Base-by-base conservation (phyloP, 2,797 vertebrate species). In the Peromyscus aztecus region DNA sequence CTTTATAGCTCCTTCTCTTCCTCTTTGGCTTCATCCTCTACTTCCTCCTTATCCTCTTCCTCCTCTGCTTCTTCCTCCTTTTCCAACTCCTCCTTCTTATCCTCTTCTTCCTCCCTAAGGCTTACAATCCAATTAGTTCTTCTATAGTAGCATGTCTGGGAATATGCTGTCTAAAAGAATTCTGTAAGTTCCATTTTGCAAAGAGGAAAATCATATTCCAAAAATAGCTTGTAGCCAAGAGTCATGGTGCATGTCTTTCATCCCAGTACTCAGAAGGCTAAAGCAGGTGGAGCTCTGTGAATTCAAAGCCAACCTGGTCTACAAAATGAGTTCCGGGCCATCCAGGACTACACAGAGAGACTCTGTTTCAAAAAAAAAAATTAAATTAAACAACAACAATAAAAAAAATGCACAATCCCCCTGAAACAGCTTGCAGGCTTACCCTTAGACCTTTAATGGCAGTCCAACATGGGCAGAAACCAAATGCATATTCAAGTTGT, bases 11-110 rank as follows among this genome's bases (percentile, higher is more conserved):
- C 40, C 4, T 23, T 23, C 13, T 16, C 4, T 13, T 4, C 49
- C 24, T 57, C 23, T 23, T 14, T 1, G 6, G n/a, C 27, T 1
- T 34, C 24, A 3, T 16, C 49, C 0, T 40, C 16, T 4, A 55
- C 21, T 8, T 40, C 10, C 4, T 80, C 76, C 24, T 52, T 11
- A 29, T 55, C 10, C 6, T 52, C 7, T 6, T 80, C 10, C 29
- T 29, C 6, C 13, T 46, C 37, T 61, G 59, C 23, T 43, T 12
- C 21, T 12, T 59, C 4, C 14, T 17, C 11, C 2, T 57, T 12
- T 4, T 6, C 12, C 21, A 23, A 29, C 9, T 8, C 19, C 27
- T 80, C 5, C 6, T 52, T 6, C 2, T n/a, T 5, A 16, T 46
- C 12, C 24, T 76, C 49, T 2, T 59, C 49, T 11, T 86, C 23